These are phyloP conservation scores for Micronycteris hirsuta DNA, from an alignment of 2,113 vertebrate species.

Conservation along the genomic window DNA sequence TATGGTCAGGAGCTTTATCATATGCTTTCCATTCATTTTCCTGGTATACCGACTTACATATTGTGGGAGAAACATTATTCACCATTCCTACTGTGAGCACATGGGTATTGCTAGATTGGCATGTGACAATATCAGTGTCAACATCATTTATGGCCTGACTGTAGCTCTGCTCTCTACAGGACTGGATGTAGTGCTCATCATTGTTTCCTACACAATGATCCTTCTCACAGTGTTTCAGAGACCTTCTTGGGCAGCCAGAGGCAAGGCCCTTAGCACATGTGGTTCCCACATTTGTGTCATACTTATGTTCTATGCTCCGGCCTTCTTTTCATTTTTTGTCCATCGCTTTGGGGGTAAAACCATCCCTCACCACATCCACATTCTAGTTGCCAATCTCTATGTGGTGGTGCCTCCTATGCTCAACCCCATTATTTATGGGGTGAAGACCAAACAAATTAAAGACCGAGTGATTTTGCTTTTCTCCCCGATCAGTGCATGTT, in stretches of 20 bases:
- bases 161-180: conserved; percentile 57
- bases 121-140: conserved; percentile 57
- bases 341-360: conserved; percentile 59
- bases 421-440: conserved; percentile 72
- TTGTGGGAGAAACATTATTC: conserved; percentile 55
- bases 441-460: conserved; percentile 68
- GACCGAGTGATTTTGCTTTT: not conserved
- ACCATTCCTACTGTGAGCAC: conserved; percentile 72
- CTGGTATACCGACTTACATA: conserved; percentile 45
- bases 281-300: conserved; percentile 68
- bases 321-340: conserved; percentile 72
- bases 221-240: conserved; percentile 59
- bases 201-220: conserved; percentile 57
- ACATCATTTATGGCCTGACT: conserved; percentile 62
- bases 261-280: conserved; percentile 66
- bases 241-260: conserved; percentile 53
- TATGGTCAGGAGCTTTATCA: conserved; percentile 45
- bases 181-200: conserved; percentile 59
- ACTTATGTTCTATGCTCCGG: conserved; percentile 60
- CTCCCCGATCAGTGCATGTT: not conserved
- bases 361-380: conserved; percentile 52
- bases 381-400: conserved; percentile 63
- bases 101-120: conserved; percentile 69
- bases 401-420: conserved; percentile 63
- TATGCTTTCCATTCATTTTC: conserved; percentile 64